Evolutionary conservation across 1,140 invertebrate genomes (phyloP).

Genomic region (Cheumatopsyche charites): DNA sequence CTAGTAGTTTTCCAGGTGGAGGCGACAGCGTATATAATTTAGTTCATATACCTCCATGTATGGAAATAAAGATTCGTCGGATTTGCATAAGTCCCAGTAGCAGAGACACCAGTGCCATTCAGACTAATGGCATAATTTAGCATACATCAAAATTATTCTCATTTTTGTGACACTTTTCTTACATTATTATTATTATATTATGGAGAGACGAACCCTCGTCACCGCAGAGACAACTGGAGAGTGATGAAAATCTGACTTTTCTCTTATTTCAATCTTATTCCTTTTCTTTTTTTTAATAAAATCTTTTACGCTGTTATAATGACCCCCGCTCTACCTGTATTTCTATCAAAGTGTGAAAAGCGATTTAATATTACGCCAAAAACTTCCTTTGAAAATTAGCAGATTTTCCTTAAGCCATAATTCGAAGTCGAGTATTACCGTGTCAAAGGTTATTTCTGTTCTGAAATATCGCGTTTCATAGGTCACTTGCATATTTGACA

Average conservation of each 20-base stretch:
- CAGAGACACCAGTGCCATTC: constrained; percentile 10
- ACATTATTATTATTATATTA: constrained; percentile 2
- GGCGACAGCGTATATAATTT: background rate
- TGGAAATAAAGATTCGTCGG: background rate
- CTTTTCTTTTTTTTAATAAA: constrained; percentile 17
- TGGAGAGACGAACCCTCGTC: background rate
- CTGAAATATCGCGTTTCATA: constrained; percentile 7
- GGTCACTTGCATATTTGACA: background rate
- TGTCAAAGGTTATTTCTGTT: constrained; percentile 8
- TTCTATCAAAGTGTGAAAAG: background rate
- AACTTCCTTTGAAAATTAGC: background rate
- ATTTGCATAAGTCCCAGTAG: constrained; percentile 39
- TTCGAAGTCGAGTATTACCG: background rate
- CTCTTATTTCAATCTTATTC: background rate
- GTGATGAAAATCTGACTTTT: too few species aligned
- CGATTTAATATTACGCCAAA: background rate
- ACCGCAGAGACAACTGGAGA: too few species aligned
- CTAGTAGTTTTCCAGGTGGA: constrained; percentile 25
- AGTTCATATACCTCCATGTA: too few species aligned
- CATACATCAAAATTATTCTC: constrained; percentile 39
- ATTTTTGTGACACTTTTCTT: constrained; percentile 23
- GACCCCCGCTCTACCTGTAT: constrained; percentile 7
- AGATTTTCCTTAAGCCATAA: background rate
- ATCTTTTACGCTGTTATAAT: background rate
- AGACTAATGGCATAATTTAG: constrained; percentile 45